Evolutionary conservation across 2,888 invertebrate genomes (phyloP).

Genomic region (Polyploca ridens): DNA sequence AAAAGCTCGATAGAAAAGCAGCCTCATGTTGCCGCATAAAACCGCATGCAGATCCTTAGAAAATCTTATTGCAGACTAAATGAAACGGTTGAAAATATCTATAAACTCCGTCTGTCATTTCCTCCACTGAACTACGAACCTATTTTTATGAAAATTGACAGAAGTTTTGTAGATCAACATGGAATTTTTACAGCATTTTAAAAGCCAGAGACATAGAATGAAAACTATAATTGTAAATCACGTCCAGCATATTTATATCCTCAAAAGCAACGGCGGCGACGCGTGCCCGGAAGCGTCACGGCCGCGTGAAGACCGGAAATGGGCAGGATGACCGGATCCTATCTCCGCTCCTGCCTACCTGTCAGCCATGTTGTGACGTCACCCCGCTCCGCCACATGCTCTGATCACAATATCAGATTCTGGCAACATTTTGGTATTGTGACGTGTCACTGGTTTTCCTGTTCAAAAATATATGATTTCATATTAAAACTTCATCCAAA

Average conservation of each 20-base stretch:
- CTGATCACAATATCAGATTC: slow-evolving; percentile 41
- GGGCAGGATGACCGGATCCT: slow-evolving; percentile 85
- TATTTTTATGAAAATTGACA: no score
- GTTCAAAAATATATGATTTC: not conserved
- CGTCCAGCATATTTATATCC: slow-evolving; percentile 63
- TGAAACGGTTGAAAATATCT: no score
- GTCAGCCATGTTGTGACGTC: slow-evolving; percentile 80
- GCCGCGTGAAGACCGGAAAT: slow-evolving; percentile 85
- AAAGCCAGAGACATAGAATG: not conserved
- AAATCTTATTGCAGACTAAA: no score
- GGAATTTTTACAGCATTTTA: no score
- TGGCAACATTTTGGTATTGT: slow-evolving; percentile 47
- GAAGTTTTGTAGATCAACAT: no score
- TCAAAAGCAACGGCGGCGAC: slow-evolving; percentile 70
- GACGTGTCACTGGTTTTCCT: slow-evolving; percentile 29
- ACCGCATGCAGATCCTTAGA: no score
- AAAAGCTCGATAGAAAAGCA: no score
- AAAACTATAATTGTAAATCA: slow-evolving; percentile 23
- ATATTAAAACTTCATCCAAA: slow-evolving; percentile 9
- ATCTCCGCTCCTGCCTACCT: slow-evolving; percentile 82
- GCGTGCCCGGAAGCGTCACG: slow-evolving; percentile 84
- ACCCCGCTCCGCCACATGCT: slow-evolving; percentile 47
- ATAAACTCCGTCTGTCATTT: no score
- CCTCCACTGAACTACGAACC: no score
- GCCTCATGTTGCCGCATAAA: no score